Evolutionary conservation across 2,888 invertebrate species (phyloP).

Genomic region (Noctua fimbriata): DNA sequence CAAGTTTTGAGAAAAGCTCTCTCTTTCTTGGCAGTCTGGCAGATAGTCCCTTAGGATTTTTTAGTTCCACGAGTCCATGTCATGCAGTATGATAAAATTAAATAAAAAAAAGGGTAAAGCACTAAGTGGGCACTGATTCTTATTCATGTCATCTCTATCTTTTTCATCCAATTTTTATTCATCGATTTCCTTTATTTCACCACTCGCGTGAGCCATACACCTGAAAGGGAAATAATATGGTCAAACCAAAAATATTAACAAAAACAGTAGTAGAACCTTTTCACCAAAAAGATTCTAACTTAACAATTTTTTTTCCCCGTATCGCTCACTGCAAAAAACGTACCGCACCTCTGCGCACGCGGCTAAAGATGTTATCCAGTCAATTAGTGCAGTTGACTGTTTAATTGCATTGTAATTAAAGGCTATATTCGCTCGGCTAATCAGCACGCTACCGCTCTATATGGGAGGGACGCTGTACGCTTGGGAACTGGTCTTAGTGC

Average conservation of each 20-base stretch:
- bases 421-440: conserved; percentile 79
- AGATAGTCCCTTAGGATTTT: not conserved
- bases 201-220: not conserved
- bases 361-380: conserved; percentile 78
- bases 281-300: conserved; percentile 35
- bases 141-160: not conserved
- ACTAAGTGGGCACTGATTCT: not conserved
- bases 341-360: conserved; percentile 69
- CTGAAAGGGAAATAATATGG: not conserved
- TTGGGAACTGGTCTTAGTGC: conserved; percentile 50
- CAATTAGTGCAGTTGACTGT: conserved; percentile 81
- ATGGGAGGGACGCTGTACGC: conserved; percentile 76
- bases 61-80: not conserved
- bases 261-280: conserved; percentile 55
- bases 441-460: conserved; percentile 77
- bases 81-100: not conserved
- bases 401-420: conserved; percentile 84
- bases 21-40: not conserved
- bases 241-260: not conserved
- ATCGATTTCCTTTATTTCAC: too few relatives aligned
- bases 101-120: not conserved
- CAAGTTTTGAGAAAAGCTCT: not conserved
- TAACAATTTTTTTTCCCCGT: conserved; percentile 65
- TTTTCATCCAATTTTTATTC: not conserved
- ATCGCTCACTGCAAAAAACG: conserved; percentile 71